Base-by-base conservation (phyloP, 2,888 invertebrate species). In the Mactromeris polynyma region DNA sequence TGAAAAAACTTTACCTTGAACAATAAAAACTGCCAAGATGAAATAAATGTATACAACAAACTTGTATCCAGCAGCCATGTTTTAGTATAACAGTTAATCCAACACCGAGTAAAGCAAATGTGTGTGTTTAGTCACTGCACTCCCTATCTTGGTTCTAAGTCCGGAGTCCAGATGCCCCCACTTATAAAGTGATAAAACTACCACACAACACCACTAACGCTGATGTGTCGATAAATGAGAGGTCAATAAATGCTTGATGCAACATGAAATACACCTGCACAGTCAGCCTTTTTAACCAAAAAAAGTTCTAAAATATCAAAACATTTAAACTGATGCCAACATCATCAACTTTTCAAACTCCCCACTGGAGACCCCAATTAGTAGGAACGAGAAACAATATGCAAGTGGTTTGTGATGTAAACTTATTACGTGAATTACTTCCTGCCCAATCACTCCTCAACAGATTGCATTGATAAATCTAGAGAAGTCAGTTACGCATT, bases 1-100 rank as follows among this genome's bases (percentile, higher is more conserved):
- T n/a, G n/a, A n/a, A n/a, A 73, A 17, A 80, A 90, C 90, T 79
- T 33, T 89, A 90, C 90, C 82, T 83, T 86, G 88, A 26, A 89
- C 36, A 26, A 73, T 85, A 58, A 90, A 69, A 73, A 90, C 9
- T 36, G 87, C 90, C 77, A 87, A 54, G 19, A 89, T 26, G 40
- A 83, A 85, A 73, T 82, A 90, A 80, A 85, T 77, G 36, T 81
- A 90, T 69, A 89, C 85, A 33, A 89, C 36, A 64, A 64, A 82
- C 81, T 79, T 86, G 77, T 83, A 86, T 82, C 83, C 64, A 69
- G 79, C 80, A 78, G 85, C 85, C 90, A 90, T 90, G 51, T 21
- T 86, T 26, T 73, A 83, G 17, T 40, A 26, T 31, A 26, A 14
- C 69, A 40, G 46, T 54, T 58, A 73, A 36, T 77, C 77, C 77